Percentiles rank a stretch among this genome's conserved stretches.
These are phyloP conservation scores for Nephrotoma appendiculata DNA, from an alignment of 2,888 invertebrate species.

Conservation along the genomic window DNA sequence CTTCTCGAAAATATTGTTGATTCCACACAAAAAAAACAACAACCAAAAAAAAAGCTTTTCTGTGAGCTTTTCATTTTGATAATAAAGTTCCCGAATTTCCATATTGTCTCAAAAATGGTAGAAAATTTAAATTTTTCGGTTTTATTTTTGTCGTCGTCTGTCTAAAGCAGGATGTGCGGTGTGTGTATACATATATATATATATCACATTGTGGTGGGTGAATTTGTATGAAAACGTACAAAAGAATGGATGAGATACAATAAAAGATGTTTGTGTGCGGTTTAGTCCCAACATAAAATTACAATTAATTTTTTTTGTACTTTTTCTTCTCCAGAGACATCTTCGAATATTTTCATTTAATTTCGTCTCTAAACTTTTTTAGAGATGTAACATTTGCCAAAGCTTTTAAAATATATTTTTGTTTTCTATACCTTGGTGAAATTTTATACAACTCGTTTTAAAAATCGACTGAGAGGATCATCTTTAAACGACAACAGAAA, in stretches of 20 bases:
- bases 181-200: not conserved
- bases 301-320: not conserved
- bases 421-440: not conserved
- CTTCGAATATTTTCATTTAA: not conserved
- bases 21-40: not conserved
- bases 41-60: not conserved
- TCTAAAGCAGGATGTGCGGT: not conserved
- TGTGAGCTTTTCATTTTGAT: not conserved
- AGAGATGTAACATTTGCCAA: not conserved
- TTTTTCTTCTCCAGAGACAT: not conserved
- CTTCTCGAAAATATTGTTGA: not conserved
- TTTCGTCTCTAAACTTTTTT: not conserved
- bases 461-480: not conserved
- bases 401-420: not conserved
- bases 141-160: not conserved
- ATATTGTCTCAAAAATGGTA: not conserved
- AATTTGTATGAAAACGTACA: not conserved
- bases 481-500: not conserved
- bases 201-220: not conserved
- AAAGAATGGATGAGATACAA: not conserved
- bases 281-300: not conserved
- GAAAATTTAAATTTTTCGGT: not conserved
- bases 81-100: not conserved
- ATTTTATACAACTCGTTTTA: not conserved
- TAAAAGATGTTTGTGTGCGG: not conserved